phyloP scores from a whole-genome alignment of 1,140 invertebrate genomes.

The Rhagoletis zephyria region DNA sequence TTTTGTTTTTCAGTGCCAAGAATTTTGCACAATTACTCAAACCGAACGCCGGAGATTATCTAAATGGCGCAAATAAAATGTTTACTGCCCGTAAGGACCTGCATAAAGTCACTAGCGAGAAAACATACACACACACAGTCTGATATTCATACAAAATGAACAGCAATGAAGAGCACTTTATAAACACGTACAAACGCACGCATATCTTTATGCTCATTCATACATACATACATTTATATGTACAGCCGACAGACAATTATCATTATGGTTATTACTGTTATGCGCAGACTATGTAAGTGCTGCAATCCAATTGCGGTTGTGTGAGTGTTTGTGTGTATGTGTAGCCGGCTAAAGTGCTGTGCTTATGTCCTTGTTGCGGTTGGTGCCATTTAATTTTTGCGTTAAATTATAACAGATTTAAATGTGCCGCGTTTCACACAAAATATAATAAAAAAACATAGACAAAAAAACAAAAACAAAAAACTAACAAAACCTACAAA shows the following conservation, averaged over 20 bases:
- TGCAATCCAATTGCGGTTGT: neutral
- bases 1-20: no score
- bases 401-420: constrained; percentile 49
- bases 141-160: no score
- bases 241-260: neutral
- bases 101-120: neutral
- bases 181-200: neutral
- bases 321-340: neutral
- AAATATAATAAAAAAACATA: neutral
- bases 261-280: neutral
- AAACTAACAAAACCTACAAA: neutral
- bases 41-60: neutral
- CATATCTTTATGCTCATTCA: neutral
- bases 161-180: neutral
- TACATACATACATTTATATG: neutral
- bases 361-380: constrained; percentile 41
- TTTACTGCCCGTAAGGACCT: neutral
- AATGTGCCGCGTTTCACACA: neutral
- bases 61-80: constrained; percentile 43
- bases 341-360: neutral
- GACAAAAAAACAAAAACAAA: neutral
- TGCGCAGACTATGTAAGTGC: neutral
- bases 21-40: neutral
- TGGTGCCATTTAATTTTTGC: constrained; percentile 33
- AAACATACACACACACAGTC: neutral